Evolutionary conservation across 35 echinoderm and acorn worm genomes (phyloP).

Genomic region (Amphiura filiformis): DNA sequence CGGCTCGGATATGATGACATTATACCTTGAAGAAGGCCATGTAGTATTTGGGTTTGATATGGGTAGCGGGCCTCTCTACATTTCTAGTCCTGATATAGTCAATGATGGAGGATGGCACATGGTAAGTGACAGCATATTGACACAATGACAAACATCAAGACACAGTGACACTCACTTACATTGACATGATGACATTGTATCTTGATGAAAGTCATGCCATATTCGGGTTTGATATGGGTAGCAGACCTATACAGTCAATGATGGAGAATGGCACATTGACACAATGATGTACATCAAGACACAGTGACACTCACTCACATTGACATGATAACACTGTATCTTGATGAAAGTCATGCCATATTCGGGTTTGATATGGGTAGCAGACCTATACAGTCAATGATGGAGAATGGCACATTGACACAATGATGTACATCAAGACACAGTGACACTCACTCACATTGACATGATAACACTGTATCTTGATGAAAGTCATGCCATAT

Average conservation of each 20-base stretch:
- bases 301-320: slow-evolving; percentile 33
- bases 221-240: slow-evolving; percentile 63
- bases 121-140: slow-evolving; percentile 30
- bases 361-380: slow-evolving; percentile 66
- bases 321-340: slow-evolving; percentile 59
- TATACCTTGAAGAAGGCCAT: slow-evolving; percentile 51
- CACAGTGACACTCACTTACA: slow-evolving; percentile 22
- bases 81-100: slow-evolving; percentile 33
- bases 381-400: too few relatives aligned
- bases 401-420: slow-evolving; percentile 18
- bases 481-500: slow-evolving; percentile 35
- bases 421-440: too few relatives aligned
- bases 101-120: slow-evolving; percentile 86
- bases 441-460: too few relatives aligned
- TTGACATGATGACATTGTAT: slow-evolving; percentile 52
- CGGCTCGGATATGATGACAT: slow-evolving; percentile 44
- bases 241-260: slow-evolving; percentile 35
- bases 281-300: too few relatives aligned
- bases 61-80: slow-evolving; percentile 41
- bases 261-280: slow-evolving; percentile 18
- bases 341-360: slow-evolving; percentile 45
- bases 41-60: slow-evolving; percentile 69
- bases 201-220: slow-evolving; percentile 47
- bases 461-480: slow-evolving; percentile 60
- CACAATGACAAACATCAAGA: too few relatives aligned